Conservation (phyloP, 2,888 invertebrate genomes). For the Nymphalis c-album region DNA sequence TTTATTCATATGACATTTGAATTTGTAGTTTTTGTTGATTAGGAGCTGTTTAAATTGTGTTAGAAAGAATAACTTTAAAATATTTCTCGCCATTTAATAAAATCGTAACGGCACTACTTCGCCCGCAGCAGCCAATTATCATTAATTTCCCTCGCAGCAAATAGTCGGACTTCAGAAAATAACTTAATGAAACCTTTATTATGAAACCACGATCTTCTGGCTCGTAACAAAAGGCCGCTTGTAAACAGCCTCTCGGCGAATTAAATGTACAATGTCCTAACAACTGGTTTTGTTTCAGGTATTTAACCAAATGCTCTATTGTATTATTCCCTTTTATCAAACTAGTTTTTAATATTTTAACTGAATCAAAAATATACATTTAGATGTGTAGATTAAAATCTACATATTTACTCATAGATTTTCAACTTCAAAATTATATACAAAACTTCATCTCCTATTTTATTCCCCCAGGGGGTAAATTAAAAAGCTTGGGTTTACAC, state of each 20-base stretch:
- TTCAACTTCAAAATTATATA: too few species aligned
- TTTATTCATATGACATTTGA: too few species aligned
- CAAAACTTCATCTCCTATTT: too few species aligned
- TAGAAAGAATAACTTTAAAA: background rate
- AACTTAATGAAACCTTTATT: conserved; percentile 28
- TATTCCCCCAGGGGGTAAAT: too few species aligned
- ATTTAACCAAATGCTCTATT: conserved; percentile 13
- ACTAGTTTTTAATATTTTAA: conserved; percentile 1
- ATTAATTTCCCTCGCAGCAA: conserved; percentile 22
- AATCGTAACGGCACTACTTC: background rate
- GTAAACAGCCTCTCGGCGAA: conserved; percentile 13
- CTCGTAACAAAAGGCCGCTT: conserved; percentile 14
- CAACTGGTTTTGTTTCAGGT: conserved; percentile 17
- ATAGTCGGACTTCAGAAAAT: conserved; percentile 28
- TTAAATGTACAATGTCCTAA: conserved; percentile 22
- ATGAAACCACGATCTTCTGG: conserved; percentile 12
- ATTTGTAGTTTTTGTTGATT: too few species aligned
- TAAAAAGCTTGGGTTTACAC: too few species aligned
- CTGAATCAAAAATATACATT: too few species aligned
- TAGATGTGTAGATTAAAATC: background rate
- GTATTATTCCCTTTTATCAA: conserved; percentile 12
- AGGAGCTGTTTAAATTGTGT: background rate
- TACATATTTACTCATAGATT: too few species aligned
- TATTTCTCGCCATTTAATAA: background rate
- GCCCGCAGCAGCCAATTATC: conserved; percentile 17